Evolutionary conservation across 1,140 invertebrate species (phyloP).

Genomic region (Megathymus violae): DNA sequence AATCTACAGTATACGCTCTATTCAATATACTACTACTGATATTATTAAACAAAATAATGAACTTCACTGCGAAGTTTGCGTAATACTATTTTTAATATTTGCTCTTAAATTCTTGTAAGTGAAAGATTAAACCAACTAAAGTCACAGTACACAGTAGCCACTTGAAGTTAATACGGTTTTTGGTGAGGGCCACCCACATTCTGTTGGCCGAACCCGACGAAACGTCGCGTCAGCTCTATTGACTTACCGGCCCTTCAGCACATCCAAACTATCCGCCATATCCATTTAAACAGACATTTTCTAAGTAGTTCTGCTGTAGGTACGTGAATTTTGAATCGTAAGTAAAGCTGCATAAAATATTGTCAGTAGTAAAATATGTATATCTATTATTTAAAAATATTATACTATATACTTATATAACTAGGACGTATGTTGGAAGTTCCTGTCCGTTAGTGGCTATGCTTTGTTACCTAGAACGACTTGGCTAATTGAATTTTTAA

Average conservation of each 20-base stretch:
- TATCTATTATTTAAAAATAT: no score
- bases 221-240: constrained; percentile 69
- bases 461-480: no score
- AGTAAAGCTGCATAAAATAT: no score
- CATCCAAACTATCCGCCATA: constrained; percentile 65
- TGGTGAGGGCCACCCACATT: constrained; percentile 65
- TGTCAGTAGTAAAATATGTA: no score
- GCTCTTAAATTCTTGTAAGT: constrained; percentile 20
- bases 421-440: no score
- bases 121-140: constrained; percentile 35
- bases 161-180: constrained; percentile 49
- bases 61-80: no score
- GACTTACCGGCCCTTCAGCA: constrained; percentile 56
- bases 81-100: background rate
- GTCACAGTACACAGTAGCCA: constrained; percentile 28
- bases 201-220: constrained; percentile 45
- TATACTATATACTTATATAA: no score
- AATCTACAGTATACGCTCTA: no score
- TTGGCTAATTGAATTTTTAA: no score
- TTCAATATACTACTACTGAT: no score
- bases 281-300: constrained; percentile 44
- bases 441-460: no score
- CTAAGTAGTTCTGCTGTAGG: constrained; percentile 2
- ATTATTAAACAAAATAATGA: no score
- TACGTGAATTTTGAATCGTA: constrained; percentile 1